Percentiles rank a stretch among this genome's conserved stretches.
Evolutionary conservation across 2,113 vertebrate species (phyloP).

Genomic region (Melospiza georgiana): DNA sequence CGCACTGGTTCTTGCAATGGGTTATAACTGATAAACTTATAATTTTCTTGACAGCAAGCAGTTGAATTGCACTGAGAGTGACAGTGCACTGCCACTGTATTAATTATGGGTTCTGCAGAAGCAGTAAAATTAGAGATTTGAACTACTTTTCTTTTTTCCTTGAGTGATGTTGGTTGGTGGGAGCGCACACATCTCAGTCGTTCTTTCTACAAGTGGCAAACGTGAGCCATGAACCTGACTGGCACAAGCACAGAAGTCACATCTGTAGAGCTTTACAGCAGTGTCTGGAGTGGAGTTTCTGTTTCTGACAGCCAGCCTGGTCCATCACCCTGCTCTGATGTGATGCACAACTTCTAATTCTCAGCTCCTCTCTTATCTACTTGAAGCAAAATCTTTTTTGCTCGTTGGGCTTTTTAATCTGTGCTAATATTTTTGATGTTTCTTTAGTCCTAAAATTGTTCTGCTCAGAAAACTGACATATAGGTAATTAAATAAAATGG

Average conservation of each 20-base stretch:
- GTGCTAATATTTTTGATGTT: neutral
- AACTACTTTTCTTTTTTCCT: neutral
- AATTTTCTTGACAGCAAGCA: neutral
- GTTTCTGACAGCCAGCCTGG: neutral
- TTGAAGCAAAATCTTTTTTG: neutral
- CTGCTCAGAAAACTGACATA: neutral
- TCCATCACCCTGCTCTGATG: neutral
- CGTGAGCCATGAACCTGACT: neutral
- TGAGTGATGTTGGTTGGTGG: neutral
- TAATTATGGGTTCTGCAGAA: neutral
- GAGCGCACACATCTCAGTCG: accelerated
- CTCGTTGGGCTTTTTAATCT: neutral
- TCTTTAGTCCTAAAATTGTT: neutral
- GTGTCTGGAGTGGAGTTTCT: neutral
- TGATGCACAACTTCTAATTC: neutral
- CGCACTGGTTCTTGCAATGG: neutral
- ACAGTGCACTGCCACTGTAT: neutral
- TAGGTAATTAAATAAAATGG: neutral
- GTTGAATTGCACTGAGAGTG: neutral
- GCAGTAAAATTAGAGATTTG: neutral
- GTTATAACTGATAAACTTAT: neutral
- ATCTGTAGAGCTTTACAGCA: neutral
- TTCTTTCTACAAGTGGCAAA: neutral
- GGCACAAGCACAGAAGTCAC: neutral
- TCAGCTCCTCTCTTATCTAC: neutral